These are phyloP conservation scores for Lepidothrix coronata DNA, from an alignment of 2,113 vertebrate genomes.

Conservation along the genomic window DNA sequence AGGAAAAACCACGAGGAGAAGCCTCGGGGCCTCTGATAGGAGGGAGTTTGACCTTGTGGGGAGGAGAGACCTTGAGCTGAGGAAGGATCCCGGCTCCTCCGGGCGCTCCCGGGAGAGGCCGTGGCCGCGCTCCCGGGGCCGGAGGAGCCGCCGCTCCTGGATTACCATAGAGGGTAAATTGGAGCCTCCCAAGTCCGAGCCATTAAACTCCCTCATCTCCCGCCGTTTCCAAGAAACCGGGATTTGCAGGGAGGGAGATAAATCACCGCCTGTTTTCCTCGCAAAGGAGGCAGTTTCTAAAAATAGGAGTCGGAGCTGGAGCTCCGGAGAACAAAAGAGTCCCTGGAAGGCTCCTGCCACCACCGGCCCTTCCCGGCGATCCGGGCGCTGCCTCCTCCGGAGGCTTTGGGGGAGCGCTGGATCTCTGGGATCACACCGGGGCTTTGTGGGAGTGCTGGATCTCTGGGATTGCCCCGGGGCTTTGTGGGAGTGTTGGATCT, in stretches of 20 bases:
- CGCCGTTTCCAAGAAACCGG: conserved; percentile 25
- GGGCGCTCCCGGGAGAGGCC: neutral
- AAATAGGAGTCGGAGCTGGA: conserved; percentile 29
- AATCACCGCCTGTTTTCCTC: conserved; percentile 58
- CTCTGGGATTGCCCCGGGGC: no score
- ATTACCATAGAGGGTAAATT: conserved; percentile 30
- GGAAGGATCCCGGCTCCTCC: no score
- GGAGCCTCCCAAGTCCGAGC: neutral
- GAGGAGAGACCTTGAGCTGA: neutral
- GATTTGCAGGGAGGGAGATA: conserved; percentile 29
- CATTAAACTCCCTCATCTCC: neutral
- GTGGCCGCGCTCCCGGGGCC: no score
- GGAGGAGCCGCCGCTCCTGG: neutral
- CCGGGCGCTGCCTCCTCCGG: neutral
- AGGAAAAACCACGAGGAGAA: neutral
- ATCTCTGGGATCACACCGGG: neutral
- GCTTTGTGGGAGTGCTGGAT: neutral
- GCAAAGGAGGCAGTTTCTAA: conserved; percentile 49
- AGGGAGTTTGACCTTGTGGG: neutral
- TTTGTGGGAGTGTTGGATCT: no score
- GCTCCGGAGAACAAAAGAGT: conserved; percentile 31
- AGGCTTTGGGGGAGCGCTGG: neutral
- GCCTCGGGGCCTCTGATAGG: fast-evolving
- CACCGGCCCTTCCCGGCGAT: neutral
- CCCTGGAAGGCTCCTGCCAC: neutral